Percentiles rank a stretch among this genome's conserved stretches.
Evolutionary conservation across 35 echinoderm and acorn worm species (phyloP).

Genomic region (Ophiothrix spiculata): DNA sequence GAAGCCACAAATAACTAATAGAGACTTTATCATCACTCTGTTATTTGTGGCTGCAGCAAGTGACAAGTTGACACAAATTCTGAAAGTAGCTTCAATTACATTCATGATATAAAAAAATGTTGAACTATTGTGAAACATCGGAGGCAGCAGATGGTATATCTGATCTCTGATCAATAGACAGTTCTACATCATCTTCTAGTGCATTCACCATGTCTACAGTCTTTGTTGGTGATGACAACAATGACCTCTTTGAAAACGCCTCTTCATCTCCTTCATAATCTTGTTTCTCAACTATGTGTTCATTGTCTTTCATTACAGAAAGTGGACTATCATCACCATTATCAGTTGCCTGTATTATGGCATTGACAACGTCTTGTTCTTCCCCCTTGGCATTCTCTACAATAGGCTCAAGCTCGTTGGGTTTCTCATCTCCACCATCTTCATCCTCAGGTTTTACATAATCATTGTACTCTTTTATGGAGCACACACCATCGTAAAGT

Average conservation of each 20-base stretch:
- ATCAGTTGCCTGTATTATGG: background rate
- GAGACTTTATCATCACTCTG: too few species aligned
- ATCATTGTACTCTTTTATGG: constrained; percentile 76
- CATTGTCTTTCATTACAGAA: too few species aligned
- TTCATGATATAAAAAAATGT: too few species aligned
- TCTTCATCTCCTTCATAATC: background rate
- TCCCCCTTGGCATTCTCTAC: constrained; percentile 10
- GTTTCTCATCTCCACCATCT: constrained; percentile 7
- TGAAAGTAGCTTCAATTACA: too few species aligned
- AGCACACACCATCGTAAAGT: constrained; percentile 77
- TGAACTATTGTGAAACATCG: background rate
- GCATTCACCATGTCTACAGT: background rate
- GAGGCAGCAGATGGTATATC: background rate
- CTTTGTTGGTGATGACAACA: background rate
- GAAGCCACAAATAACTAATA: too few species aligned
- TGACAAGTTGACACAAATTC: too few species aligned
- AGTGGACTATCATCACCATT: background rate
- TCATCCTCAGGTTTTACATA: constrained; percentile 54
- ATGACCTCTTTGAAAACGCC: background rate
- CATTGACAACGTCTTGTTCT: background rate
- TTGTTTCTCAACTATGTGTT: too few species aligned
- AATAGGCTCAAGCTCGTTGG: constrained; percentile 17
- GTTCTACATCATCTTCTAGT: background rate
- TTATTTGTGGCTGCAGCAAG: too few species aligned
- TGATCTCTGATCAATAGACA: background rate